Conservation (phyloP, 2,797 vertebrate genomes). For the Sphenopsis melanotis region DNA sequence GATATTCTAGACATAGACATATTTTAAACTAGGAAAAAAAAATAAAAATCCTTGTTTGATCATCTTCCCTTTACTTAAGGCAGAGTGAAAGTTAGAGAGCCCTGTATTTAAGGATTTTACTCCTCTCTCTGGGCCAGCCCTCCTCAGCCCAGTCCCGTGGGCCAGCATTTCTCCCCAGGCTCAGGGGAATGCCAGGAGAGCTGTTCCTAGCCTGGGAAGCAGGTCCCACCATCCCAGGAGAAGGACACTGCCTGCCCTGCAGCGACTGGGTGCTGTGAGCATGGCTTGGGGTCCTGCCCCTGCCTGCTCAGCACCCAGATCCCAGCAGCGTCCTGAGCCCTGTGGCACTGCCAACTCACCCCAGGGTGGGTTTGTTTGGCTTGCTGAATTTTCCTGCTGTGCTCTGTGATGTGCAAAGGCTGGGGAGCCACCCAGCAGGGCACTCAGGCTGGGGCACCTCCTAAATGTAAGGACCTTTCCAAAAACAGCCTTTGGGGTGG, state of each 20-base stretch:
- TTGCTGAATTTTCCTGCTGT: not conserved
- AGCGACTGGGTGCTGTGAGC: not conserved
- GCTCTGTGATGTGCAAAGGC: not conserved
- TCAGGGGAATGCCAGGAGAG: not conserved
- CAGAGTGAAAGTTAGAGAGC: not conserved
- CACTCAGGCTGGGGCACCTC: not conserved
- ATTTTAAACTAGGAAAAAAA: not conserved
- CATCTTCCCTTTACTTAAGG: not conserved
- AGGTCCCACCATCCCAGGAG: not conserved
- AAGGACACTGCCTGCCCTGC: not conserved
- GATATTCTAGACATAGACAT: not conserved
- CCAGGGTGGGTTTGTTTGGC: not conserved
- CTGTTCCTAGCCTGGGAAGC: not conserved
- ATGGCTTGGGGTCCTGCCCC: not conserved
- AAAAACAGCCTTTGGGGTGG: not conserved
- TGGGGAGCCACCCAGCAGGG: fast-evolving
- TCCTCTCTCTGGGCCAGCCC: not conserved
- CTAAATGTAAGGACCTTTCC: not conserved
- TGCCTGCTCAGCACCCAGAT: not conserved
- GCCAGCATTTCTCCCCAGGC: not conserved
- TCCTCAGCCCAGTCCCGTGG: fast-evolving
- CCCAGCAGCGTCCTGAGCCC: not conserved
- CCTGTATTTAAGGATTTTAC: not conserved
- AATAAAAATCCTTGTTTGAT: not conserved
- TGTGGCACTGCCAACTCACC: not conserved